Evolutionary conservation across 92 coral and sea anemone genomes (phyloP), one percentile per base, ranked within the genome.

Genomic region (Virgularia gustaviana): DNA sequence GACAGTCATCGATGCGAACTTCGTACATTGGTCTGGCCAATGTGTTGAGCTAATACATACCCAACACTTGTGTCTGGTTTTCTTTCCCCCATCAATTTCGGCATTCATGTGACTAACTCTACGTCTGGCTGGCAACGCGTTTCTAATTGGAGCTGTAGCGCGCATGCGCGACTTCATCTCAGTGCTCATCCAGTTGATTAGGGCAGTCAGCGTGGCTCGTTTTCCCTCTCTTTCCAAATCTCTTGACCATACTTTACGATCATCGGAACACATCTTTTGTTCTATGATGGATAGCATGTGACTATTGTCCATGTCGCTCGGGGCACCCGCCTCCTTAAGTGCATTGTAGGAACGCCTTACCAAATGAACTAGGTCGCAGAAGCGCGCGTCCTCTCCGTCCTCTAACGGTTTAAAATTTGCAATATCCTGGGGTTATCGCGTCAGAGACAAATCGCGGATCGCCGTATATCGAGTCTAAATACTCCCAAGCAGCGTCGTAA

Each of bases 11-110:
- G 75, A 78, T 28, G 49, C 67, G 41, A 86, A 81, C 65, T 75
- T 57, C 71, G 35, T 62, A 65, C 83, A 81, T 66, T 81, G 86
- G 61, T 85, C 90, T 12, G 86, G 84, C 90, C 89, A 85, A 39
- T 85, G 89, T 6, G 76, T 29, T 10, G 83, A 77, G 53, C 10
- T 57, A 34, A 71, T 80, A 68, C 89, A 85, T 33, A 63, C n/a
- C 81, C 89, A 81, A 57, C 89, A 70, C 64, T 82, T 76, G 65
- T 82, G 73, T 35, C 70, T 49, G n/a, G 15, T 41, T 38, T 63
- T 19, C 28, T 44, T 25, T 18, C 9, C 35, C 4, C 2, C 34
- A 25, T 57, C 64, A 57, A n/a, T 19, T 19, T 13, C 68, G 31
- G 20, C 43, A 6, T 34, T 2, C 42, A 34, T 45, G 12, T 2